Base-by-base conservation (phyloP, 2,113 vertebrate species). In the Thryonomys swinderianus region DNA sequence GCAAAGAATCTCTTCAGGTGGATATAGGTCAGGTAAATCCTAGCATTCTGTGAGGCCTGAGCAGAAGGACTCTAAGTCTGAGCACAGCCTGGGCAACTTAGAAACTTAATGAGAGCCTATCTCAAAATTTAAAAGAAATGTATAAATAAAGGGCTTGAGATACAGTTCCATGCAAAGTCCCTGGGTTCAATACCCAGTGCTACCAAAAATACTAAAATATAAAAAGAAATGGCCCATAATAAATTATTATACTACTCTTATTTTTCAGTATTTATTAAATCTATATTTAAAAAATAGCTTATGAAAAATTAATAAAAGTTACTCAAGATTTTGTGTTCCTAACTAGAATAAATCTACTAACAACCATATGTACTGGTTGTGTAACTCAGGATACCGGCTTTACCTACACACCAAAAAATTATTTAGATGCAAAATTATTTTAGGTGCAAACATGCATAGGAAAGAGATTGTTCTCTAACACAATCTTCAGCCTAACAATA, bases 281-380 rank as follows among this genome's bases (percentile, higher is more conserved):
- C 27, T 69, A 14, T 59, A 69, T 59, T 92, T 16, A 16, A 76
- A n/a, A 51, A 32, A 32, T 76, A 48, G 79, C 66, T 69, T 66
- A 3, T 61, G 34, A 95, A 88, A 84, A 96, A 85, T 64, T 59
- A 87, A 69, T 85, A 74, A 71, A 90, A 57, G 51, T 96, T 48
- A 59, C 79, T 40, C 51, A 23, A 83, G 40, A 53, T 32, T 81
- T 85, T 64, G 4, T 59, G 14, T 10, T 64, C 37, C 55, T 53
- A 21, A 30, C 48, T 71, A 85, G 61, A 85, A 94, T 92, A 88
- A 95, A 53, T 30, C 84, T 61, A 13, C 14, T n/a, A 76, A 85
- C 3, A 66, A 21, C 18, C 27, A 67, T 20, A 27, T 79, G 30
- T 34, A 59, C 37, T 84, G n/a, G 59, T 45, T 62, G 4, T 34